Conservation (phyloP, 2,888 invertebrate species). For the Dryococelus australis region DNA sequence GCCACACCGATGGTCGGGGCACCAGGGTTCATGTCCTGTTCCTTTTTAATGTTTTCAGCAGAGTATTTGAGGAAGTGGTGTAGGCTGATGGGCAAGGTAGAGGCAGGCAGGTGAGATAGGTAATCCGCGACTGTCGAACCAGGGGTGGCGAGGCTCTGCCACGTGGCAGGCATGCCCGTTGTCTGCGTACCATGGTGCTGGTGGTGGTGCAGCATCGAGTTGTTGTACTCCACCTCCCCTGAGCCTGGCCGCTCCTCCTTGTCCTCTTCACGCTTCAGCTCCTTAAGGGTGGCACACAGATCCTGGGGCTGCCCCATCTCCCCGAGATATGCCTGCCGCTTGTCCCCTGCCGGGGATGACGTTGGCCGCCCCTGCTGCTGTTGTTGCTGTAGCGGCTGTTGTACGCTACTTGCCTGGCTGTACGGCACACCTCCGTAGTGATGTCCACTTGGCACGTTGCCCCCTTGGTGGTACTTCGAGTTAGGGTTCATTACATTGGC, state of each 20-base stretch:
- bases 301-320: slow-evolving; percentile 47
- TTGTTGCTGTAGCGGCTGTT: slow-evolving; percentile 47
- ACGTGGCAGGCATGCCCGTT: slow-evolving; percentile 66
- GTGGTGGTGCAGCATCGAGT: slow-evolving; percentile 43
- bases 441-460: slow-evolving; percentile 37
- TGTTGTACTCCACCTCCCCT: slow-evolving; percentile 46
- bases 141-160: slow-evolving; percentile 75
- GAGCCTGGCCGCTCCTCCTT: slow-evolving; percentile 46
- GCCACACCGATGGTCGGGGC: slow-evolving; percentile 44
- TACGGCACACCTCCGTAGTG: slow-evolving; percentile 45
- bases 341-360: slow-evolving; percentile 50
- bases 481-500: slow-evolving; percentile 46
- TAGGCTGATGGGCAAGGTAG: slow-evolving; percentile 76
- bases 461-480: slow-evolving; percentile 46
- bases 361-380: slow-evolving; percentile 40
- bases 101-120: slow-evolving; percentile 78
- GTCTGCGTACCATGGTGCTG: slow-evolving; percentile 43
- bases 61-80: slow-evolving; percentile 85
- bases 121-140: slow-evolving; percentile 87
- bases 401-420: slow-evolving; percentile 45
- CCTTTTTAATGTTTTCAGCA: slow-evolving; percentile 78
- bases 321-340: slow-evolving; percentile 57
- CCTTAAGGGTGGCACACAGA: slow-evolving; percentile 46
- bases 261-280: slow-evolving; percentile 43
- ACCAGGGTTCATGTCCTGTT: slow-evolving; percentile 61